Conservation (phyloP, 2,888 invertebrate genomes). For the Trichopria drosophilae region DNA sequence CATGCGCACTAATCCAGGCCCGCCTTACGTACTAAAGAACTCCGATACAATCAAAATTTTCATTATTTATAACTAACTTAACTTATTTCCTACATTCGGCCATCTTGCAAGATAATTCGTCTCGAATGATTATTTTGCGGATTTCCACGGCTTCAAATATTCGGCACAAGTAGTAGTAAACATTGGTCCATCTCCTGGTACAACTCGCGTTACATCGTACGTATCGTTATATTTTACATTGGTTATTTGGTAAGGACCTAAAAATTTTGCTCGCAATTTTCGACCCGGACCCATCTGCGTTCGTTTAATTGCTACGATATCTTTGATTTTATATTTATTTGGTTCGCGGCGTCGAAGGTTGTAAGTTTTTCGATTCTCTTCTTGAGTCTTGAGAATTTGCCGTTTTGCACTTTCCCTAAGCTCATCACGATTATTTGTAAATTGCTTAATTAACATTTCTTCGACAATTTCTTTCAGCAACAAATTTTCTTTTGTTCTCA, state of each 20-base stretch:
- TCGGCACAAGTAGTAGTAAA: conserved; percentile 15
- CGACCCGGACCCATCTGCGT: conserved; percentile 45
- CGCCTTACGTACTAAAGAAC: too few relatives aligned
- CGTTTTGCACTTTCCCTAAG: conserved; percentile 22
- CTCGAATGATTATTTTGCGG: conserved; percentile 24
- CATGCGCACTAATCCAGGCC: too few relatives aligned
- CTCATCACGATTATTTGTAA: not conserved
- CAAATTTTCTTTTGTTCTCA: too few relatives aligned
- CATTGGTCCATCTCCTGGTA: conserved; percentile 18
- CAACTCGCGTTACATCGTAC: too few relatives aligned
- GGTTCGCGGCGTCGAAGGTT: conserved; percentile 22
- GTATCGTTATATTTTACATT: conserved; percentile 9
- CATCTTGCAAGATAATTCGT: conserved; percentile 25
- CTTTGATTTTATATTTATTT: conserved; percentile 31
- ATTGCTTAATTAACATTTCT: not conserved
- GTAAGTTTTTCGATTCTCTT: conserved; percentile 30
- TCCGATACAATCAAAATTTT: too few relatives aligned
- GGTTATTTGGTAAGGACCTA: conserved; percentile 44
- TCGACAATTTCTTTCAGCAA: not conserved
- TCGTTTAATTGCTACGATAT: conserved; percentile 47
- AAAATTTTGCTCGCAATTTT: conserved; percentile 37
- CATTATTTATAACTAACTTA: too few relatives aligned
- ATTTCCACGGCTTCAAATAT: too few relatives aligned
- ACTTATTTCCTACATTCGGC: conserved; percentile 32
- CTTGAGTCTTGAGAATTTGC: conserved; percentile 30